phyloP scores from a whole-genome alignment of 2,888 invertebrate genomes.

The Chrysina gloriosa region DNA sequence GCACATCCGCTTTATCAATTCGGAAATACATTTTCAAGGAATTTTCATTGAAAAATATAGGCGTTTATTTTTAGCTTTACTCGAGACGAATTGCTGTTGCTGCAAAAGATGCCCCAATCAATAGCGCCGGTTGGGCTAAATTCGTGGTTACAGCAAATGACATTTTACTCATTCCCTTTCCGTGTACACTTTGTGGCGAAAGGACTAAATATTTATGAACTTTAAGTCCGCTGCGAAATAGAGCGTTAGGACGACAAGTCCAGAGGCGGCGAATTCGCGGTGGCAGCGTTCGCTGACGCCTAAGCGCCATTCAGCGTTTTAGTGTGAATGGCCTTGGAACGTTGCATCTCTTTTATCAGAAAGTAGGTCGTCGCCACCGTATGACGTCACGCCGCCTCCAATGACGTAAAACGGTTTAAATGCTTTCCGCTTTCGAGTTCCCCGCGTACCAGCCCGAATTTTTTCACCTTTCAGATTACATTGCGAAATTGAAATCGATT shows the following conservation, averaged over 20 bases:
- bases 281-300: background rate
- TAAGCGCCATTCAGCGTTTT: slow-evolving; percentile 34
- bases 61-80: background rate
- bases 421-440: background rate
- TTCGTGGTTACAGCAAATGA: background rate
- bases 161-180: slow-evolving; percentile 20
- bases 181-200: background rate
- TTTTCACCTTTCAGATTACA: background rate
- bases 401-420: slow-evolving; percentile 36
- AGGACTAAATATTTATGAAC: slow-evolving; percentile 27
- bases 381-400: slow-evolving; percentile 36
- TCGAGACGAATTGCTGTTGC: background rate
- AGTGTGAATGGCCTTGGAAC: slow-evolving; percentile 38
- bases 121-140: background rate
- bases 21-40: too few relatives aligned
- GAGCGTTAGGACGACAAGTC: background rate
- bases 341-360: slow-evolving; percentile 31
- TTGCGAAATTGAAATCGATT: slow-evolving; percentile 30
- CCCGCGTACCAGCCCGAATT: background rate
- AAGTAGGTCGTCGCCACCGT: slow-evolving; percentile 38
- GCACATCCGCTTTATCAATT: too few relatives aligned
- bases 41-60: background rate
- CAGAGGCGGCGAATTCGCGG: slow-evolving; percentile 2
- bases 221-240: background rate
- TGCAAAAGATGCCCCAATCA: slow-evolving; percentile 2